A percentile compares a stretch with the other conserved stretches of the same genome.
These are phyloP conservation scores for Macrotrachela quadricornifera DNA, from an alignment of 1,140 invertebrate species.

Conservation along the genomic window DNA sequence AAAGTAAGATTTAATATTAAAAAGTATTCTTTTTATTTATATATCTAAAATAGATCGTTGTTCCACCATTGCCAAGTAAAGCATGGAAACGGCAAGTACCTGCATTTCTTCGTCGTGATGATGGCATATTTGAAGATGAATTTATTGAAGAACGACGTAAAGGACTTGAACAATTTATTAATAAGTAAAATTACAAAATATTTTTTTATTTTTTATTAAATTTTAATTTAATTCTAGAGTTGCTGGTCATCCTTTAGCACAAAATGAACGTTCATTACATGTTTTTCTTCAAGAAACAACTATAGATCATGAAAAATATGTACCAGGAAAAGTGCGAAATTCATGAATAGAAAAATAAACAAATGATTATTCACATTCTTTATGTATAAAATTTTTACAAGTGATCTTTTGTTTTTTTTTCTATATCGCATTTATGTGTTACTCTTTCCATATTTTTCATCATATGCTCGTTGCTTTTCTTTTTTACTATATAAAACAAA, in stretches of 20 bases:
- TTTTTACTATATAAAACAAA: too few species aligned
- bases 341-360: neutral
- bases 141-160: slow-evolving; percentile 97
- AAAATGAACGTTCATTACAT: slow-evolving; percentile 95
- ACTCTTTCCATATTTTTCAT: too few species aligned
- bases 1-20: slow-evolving; percentile 44
- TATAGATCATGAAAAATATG: slow-evolving; percentile 74
- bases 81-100: slow-evolving; percentile 92
- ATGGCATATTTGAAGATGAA: slow-evolving; percentile 97
- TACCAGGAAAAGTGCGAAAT: slow-evolving; percentile 82
- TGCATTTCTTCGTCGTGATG: slow-evolving; percentile 76
- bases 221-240: slow-evolving; percentile 44
- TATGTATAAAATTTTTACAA: too few species aligned
- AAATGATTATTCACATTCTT: too few species aligned
- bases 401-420: too few species aligned
- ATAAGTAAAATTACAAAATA: slow-evolving; percentile 43
- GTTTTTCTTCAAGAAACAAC: slow-evolving; percentile 93
- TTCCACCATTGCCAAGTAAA: slow-evolving; percentile 86
- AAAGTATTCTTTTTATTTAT: too few species aligned
- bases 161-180: slow-evolving; percentile 90
- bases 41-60: slow-evolving; percentile 54
- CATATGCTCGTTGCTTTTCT: too few species aligned
- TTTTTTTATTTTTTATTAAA: neutral
- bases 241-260: slow-evolving; percentile 94
- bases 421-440: too few species aligned